These are phyloP conservation scores for Melospiza melodia DNA, from an alignment of 2,113 vertebrate genomes.

Conservation along the genomic window DNA sequence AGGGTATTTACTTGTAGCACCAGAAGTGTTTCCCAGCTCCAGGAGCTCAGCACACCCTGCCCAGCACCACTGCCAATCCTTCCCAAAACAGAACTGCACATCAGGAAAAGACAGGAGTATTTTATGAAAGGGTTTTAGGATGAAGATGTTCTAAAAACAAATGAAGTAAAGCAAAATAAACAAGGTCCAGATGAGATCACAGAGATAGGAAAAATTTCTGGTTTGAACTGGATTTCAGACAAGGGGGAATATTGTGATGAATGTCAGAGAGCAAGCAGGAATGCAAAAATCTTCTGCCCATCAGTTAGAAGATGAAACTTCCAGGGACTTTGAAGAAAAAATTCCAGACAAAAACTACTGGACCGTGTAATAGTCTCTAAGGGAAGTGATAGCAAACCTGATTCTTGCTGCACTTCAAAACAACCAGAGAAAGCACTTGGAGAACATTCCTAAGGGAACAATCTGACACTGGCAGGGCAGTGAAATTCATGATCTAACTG, in stretches of 20 bases:
- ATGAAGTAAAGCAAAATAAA: background rate
- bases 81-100: background rate
- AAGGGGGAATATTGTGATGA: background rate
- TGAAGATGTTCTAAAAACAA: background rate
- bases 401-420: background rate
- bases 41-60: background rate
- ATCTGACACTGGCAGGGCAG: background rate
- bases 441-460: constrained; percentile 1
- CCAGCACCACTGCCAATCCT: background rate
- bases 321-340: background rate
- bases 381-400: background rate
- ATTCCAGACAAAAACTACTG: constrained; percentile 18
- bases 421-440: background rate
- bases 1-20: background rate
- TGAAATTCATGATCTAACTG: constrained; percentile 3
- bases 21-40: background rate
- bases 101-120: background rate
- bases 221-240: background rate
- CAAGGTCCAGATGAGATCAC: background rate
- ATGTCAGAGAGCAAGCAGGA: background rate
- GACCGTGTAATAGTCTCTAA: background rate
- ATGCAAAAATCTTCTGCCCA: background rate
- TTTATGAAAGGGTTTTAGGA: background rate
- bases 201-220: background rate
- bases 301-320: background rate